Base-by-base conservation (phyloP, 2,113 vertebrate species). In the Ammodytes dubius region DNA sequence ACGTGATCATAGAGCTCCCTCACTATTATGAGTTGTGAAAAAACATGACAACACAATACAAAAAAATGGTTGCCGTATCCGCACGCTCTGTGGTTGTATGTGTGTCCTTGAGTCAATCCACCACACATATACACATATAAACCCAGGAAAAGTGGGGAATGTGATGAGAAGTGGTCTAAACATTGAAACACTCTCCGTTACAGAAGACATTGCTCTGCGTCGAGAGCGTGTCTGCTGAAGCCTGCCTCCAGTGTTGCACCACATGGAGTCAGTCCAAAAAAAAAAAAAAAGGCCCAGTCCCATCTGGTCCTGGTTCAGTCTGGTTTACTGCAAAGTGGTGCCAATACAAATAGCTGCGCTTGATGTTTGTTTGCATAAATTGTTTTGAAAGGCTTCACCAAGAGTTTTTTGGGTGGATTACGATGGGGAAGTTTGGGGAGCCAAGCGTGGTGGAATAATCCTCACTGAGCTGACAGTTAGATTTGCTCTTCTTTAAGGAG, bases 321-420 rank as follows among this genome's bases (percentile, higher is more conserved):
- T 94, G 95, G 96, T 97, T 98, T 96, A 96, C 95, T 95, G 95
- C 94, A 95, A 95, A 95, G 94, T 93, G 94, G 93, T 97, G 97
- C 97, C 97, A 97, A 97, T 96, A 97, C 96, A 98, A 98, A 98
- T 97, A 97, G 95, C 96, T 94, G 88, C 70, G 93, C 96, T 97
- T 96, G 95, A 96, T 97, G 96, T 98, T 97, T 98, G 97, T 97
- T 97, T 98, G 96, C 96, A 97, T 98, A 97, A 98, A 97, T 96
- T 97, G 96, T 98, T 98, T 97, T 97, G 97, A 98, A 96, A 97
- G 96, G 96, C 95, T 96, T 97, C 96, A 95, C 95, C 93, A 94
- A 87, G 94, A 97, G 95, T 97, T 97, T 96, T 96, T 96, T 92
- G 93, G 94, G 95, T 78, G 89, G 90, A 96, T 97, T 97, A 96